phyloP scores from a whole-genome alignment of 2,113 vertebrate genomes.

The Rallus limicola region DNA sequence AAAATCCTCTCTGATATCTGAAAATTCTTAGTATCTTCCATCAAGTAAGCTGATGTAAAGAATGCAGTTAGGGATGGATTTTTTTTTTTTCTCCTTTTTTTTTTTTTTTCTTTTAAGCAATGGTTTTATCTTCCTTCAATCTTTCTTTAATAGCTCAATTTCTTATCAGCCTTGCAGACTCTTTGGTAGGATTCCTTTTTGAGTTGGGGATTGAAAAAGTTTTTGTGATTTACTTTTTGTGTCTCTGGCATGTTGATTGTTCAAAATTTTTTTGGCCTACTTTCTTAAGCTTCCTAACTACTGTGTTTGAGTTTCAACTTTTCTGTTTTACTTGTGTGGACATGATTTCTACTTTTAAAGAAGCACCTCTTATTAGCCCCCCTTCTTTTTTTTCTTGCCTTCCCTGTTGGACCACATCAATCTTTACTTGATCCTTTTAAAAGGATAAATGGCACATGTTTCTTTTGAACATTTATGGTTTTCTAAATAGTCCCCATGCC shows the following conservation, averaged over 20 bases:
- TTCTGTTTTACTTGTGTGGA: background rate
- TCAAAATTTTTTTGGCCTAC: background rate
- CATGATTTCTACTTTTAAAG: background rate
- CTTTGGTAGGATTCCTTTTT: background rate
- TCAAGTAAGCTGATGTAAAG: slow-evolving; percentile 4
- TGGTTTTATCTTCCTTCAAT: background rate
- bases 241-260: background rate
- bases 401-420: background rate
- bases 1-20: background rate
- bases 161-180: slow-evolving; percentile 10
- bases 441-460: background rate
- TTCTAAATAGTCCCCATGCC: background rate
- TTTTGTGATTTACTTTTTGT: background rate
- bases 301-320: background rate
- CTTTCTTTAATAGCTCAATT: slow-evolving; percentile 29
- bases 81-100: background rate
- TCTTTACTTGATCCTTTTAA: background rate
- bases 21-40: slow-evolving; percentile 15
- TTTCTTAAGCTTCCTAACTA: background rate
- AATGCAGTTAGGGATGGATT: background rate
- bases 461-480: background rate
- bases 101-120: background rate
- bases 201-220: background rate
- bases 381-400: fast-evolving
- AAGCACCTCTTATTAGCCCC: background rate